These are phyloP conservation scores for Myanophis thanlyinensis DNA, from an alignment of 2,113 vertebrate genomes.

Conservation along the genomic window DNA sequence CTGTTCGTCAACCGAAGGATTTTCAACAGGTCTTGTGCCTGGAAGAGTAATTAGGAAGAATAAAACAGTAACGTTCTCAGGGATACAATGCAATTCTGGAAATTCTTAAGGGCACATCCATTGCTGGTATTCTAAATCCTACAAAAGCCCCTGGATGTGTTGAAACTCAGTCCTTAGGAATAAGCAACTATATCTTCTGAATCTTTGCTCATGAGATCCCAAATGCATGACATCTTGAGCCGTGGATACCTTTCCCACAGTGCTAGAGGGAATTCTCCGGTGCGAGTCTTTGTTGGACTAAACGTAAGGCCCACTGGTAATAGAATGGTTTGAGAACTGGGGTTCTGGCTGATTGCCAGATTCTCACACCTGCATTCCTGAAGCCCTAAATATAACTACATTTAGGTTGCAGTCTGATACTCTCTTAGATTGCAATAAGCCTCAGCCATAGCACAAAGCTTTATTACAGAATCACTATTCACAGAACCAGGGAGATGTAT, in stretches of 20 bases:
- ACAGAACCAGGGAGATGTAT: not conserved
- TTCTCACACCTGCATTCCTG: not conserved
- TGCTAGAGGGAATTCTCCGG: not conserved
- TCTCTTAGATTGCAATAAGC: not conserved
- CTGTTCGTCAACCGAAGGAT: constrained; percentile 1
- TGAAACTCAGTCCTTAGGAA: not conserved
- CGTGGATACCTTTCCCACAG: not conserved
- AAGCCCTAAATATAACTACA: not conserved
- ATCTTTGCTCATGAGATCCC: not conserved
- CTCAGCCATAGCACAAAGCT: not conserved
- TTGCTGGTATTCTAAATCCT: constrained; percentile 17
- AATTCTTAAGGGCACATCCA: constrained; percentile 33
- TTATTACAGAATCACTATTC: not conserved
- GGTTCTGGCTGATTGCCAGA: not conserved
- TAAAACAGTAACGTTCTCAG: constrained; percentile 34
- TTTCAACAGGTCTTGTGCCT: not conserved
- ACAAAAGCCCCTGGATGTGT: not conserved
- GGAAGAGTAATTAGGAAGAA: constrained; percentile 39
- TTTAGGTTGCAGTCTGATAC: not conserved
- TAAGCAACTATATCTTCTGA: not conserved
- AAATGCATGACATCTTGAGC: not conserved
- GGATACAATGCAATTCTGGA: constrained; percentile 32
- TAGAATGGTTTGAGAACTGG: not conserved
- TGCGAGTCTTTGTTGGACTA: not conserved
- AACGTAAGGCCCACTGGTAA: not conserved